These are phyloP conservation scores for Prunella himalayana DNA, from an alignment of 2,113 vertebrate genomes.

Conservation along the genomic window DNA sequence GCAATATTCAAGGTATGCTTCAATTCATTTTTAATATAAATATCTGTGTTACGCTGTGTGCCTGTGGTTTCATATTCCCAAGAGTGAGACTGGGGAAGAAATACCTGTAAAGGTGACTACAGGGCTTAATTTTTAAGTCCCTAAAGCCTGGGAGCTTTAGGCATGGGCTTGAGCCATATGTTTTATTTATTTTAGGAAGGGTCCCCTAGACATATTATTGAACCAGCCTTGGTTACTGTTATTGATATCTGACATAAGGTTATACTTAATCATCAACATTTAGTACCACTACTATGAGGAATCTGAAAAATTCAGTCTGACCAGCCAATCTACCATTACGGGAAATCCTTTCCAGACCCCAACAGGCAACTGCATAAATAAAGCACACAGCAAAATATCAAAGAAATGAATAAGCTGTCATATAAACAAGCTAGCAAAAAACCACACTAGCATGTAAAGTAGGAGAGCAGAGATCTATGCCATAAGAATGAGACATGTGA, in stretches of 20 bases:
- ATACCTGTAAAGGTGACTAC: constrained; percentile 64
- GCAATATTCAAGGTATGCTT: constrained; percentile 58
- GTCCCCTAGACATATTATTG: constrained; percentile 53
- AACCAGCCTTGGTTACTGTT: constrained; percentile 62
- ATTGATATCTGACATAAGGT: constrained; percentile 65
- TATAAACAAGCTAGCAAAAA: constrained; percentile 37
- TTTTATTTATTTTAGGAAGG: constrained; percentile 69
- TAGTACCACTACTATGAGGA: constrained; percentile 39
- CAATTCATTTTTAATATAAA: constrained; percentile 62
- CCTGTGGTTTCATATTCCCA: constrained; percentile 58
- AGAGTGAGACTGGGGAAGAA: constrained; percentile 42
- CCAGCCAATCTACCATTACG: constrained; percentile 32
- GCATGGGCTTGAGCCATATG: constrained; percentile 47
- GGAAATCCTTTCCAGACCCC: constrained; percentile 51
- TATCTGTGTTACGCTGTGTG: constrained; percentile 18
- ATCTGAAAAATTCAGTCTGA: constrained; percentile 60
- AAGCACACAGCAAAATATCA: constrained; percentile 46
- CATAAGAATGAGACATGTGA: not conserved
- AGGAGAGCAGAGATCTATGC: not conserved
- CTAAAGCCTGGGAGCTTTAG: constrained; percentile 61
- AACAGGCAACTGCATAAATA: constrained; percentile 57
- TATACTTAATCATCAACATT: constrained; percentile 63
- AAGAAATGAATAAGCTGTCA: constrained; percentile 34
- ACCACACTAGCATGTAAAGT: constrained; percentile 24
- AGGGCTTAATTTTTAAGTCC: constrained; percentile 60